Evolutionary conservation across 2,113 vertebrate species (phyloP).

Genomic region (Empidonax traillii): DNA sequence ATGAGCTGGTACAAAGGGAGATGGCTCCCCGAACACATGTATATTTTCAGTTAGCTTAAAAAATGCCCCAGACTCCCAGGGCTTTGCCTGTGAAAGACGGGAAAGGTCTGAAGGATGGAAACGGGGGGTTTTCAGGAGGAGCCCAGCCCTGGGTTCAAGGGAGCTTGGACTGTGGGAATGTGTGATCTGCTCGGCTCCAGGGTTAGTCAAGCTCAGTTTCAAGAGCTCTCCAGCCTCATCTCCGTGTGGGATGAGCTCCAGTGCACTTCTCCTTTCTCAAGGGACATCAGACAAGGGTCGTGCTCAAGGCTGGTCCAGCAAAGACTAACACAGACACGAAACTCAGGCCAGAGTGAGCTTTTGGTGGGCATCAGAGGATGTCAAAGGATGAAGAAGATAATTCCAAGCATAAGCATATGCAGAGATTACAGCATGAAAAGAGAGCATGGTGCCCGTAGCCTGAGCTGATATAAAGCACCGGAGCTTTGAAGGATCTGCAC

Average conservation of each 20-base stretch:
- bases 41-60: slow-evolving; percentile 4
- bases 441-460: background rate
- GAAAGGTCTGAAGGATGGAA: background rate
- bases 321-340: fast-evolving
- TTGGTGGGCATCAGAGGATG: background rate
- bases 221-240: background rate
- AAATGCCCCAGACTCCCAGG: background rate
- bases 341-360: background rate
- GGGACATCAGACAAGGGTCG: background rate
- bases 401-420: background rate
- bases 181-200: background rate
- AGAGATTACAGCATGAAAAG: background rate
- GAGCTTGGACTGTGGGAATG: fast-evolving
- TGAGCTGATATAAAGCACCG: background rate
- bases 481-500: background rate
- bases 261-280: fast-evolving
- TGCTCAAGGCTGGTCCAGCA: background rate
- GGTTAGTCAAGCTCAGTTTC: background rate
- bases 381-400: background rate
- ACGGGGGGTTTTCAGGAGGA: background rate
- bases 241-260: background rate
- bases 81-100: background rate
- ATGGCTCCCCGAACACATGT: background rate
- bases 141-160: background rate
- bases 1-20: slow-evolving; percentile 44